Conservation (phyloP, 92 coral and sea anemone genomes). For the Blastomussa wellsi region DNA sequence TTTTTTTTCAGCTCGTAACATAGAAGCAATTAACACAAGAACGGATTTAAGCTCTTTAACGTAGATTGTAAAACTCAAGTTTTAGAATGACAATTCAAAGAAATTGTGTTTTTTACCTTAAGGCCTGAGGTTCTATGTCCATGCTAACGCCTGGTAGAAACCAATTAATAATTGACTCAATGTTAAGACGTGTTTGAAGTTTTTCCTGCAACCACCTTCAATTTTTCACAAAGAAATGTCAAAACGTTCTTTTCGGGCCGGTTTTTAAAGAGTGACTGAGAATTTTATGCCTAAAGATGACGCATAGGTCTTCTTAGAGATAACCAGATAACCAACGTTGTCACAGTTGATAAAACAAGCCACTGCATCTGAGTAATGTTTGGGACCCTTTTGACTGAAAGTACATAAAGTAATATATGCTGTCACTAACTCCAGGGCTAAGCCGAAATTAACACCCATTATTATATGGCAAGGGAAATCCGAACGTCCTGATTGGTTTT, state of each 20-base stretch:
- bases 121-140: not conserved
- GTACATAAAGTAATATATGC: not conserved
- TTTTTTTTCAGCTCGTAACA: not conserved
- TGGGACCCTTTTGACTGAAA: not conserved
- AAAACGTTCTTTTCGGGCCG: too few relatives aligned
- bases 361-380: not conserved
- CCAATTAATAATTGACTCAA: not conserved
- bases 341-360: not conserved
- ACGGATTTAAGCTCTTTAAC: not conserved
- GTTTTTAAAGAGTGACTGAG: not conserved
- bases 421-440: not conserved
- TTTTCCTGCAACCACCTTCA: not conserved
- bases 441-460: not conserved
- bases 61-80: not conserved
- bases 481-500: too few relatives aligned
- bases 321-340: not conserved
- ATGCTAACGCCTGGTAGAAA: not conserved
- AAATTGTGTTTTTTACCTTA: not conserved
- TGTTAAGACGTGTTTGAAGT: not conserved
- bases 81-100: not conserved
- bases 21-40: not conserved
- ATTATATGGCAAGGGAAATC: too few relatives aligned
- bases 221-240: not conserved
- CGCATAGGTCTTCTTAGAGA: too few relatives aligned
- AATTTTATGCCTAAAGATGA: too few relatives aligned